Evolutionary conservation across 92 coral and sea anemone genomes (phyloP), one percentile per base, ranked within the genome.

Genomic region (Ricordea florida): DNA sequence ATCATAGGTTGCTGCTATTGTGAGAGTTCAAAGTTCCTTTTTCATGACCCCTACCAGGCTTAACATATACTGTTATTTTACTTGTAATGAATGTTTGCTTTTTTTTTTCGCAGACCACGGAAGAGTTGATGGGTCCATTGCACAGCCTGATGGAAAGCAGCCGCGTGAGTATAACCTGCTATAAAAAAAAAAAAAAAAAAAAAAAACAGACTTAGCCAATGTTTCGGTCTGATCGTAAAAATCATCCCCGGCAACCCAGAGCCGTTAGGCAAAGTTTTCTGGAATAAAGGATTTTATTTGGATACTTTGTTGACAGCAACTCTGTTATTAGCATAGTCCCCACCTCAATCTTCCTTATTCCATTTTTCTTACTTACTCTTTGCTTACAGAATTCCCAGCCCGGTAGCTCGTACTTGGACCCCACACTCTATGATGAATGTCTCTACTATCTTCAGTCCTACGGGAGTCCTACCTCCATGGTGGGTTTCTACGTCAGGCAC

Each of bases 371-470:
- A n/a, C n/a, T n/a, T n/a, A n/a, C 5, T 53, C 11, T 36, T 0
- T 17, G 24, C 14, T 62, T 15, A n/a, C 40, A 70, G 81, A 61
- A 62, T 61, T 74, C 62, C 72, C 68, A 70, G 40, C 75, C 41
- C 21, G 81, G 72, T 3, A 56, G 53, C 29, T 84, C 79, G 23
- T 77, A 42, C 63, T 78, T 96, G 4, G 99, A 96, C 75, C 75
- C 89, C 46, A 86, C 78, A 38, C 97, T 97, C 29, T 92, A 82
- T 69, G 93, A 89, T 14, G 99, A 96, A 38, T 96, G 99, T 22
- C 68, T 96, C 47, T 83, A 74, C 55, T 96, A 96, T 58, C 88
- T 96, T 14, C 93, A 56, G 40, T 74, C 73, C 7, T 96, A 96
- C 46, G 99, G 99, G 47, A 75, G 84, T 5, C 83, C 87, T 32